phyloP scores from a whole-genome alignment of 2,113 vertebrate species.

The Sclerurus mexicanus region DNA sequence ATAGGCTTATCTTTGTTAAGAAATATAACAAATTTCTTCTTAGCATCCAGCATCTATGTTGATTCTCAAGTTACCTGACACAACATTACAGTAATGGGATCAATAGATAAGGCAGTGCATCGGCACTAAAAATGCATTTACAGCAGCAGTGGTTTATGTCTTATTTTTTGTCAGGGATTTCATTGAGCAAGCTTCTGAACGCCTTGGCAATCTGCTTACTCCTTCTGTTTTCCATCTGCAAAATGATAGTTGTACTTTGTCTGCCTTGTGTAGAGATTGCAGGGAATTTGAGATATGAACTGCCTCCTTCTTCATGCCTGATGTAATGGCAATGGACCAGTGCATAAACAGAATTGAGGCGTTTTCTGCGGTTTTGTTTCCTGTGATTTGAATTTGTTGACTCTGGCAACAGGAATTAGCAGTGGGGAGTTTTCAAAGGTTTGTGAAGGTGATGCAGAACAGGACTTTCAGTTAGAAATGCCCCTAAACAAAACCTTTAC shows the following conservation, averaged over 20 bases:
- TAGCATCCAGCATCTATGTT: neutral
- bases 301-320: neutral
- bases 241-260: conserved; percentile 8
- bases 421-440: neutral
- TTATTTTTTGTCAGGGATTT: conserved; percentile 39
- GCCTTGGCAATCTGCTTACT: conserved; percentile 52
- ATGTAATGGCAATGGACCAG: neutral
- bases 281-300: neutral
- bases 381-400: neutral
- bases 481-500: neutral
- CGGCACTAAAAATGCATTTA: neutral
- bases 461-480: neutral
- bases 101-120: neutral
- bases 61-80: neutral
- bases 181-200: conserved; percentile 31
- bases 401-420: neutral
- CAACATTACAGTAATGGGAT: neutral
- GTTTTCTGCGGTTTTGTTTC: neutral
- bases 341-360: neutral
- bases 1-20: neutral
- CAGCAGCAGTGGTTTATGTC: conserved; percentile 18
- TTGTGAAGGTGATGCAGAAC: neutral
- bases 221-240: conserved; percentile 56
- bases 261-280: neutral
- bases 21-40: neutral